Percentiles rank a stretch among this genome's conserved stretches.
phyloP scores from a whole-genome alignment of 1,140 invertebrate genomes.

The Atta texana region DNA sequence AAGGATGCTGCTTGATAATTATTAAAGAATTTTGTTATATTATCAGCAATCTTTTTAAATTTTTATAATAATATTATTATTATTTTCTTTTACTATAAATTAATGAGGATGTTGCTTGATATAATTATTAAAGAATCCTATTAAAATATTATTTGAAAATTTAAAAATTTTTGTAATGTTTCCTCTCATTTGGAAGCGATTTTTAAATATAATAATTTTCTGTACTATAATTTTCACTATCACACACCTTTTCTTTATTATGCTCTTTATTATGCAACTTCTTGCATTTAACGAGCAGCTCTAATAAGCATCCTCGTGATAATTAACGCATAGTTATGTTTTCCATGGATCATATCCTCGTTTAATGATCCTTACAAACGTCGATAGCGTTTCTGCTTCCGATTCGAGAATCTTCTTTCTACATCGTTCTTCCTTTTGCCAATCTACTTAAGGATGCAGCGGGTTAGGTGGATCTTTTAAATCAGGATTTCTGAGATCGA shows the following conservation, averaged over 20 bases:
- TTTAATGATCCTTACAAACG: constrained; percentile 14
- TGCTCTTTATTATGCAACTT: neutral
- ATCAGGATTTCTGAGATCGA: constrained; percentile 57
- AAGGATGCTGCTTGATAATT: no score
- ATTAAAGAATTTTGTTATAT: no score
- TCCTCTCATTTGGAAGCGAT: neutral
- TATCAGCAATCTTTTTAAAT: no score
- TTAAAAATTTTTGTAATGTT: neutral
- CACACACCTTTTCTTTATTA: neutral
- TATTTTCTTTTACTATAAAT: neutral
- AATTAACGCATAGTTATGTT: constrained; percentile 29
- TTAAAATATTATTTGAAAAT: neutral
- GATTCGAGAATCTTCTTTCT: neutral
- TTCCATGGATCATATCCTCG: neutral
- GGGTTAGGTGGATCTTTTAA: constrained; percentile 44
- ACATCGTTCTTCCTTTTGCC: neutral
- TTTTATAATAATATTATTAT: no score
- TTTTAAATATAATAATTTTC: constrained; percentile 10
- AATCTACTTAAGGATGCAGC: constrained; percentile 40
- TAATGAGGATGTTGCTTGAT: constrained; percentile 5
- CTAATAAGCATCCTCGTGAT: constrained; percentile 26
- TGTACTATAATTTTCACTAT: neutral
- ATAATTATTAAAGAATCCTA: neutral
- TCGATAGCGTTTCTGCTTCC: neutral
- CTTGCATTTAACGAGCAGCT: constrained; percentile 6